Base-by-base conservation (phyloP, 2,113 vertebrate genomes). In the Phoenicopterus ruber region DNA sequence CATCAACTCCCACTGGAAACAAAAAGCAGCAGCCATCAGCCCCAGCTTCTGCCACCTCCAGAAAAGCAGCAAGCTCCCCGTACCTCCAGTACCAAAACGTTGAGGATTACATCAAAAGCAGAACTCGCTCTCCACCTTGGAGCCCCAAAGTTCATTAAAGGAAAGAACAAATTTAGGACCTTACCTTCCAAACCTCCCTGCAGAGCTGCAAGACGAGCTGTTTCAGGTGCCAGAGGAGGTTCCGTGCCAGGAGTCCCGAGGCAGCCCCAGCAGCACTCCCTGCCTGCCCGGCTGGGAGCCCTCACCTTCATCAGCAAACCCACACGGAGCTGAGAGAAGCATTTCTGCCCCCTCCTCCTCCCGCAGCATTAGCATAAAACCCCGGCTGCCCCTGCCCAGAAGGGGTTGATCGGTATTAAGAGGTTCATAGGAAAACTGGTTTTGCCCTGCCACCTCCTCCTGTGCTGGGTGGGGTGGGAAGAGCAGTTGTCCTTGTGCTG, bases 1-100 rank as follows among this genome's bases (percentile, higher is more conserved):
- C 93, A 91, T 88, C 78, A 28, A 28, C 82, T 94, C 93, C 95
- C 87, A 70, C 91, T 85, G 67, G 89, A 80, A 91, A 73, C 73
- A 77, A 73, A 83, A 50, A 42, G 66, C 78, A 93, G 80, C 61
- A 92, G 49, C 69, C 90, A 7, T 2, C 66, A 93, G 70, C 66
- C 15, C 34, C 76, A 94, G 70, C 76, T 73, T 38, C 90, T 79
- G 52, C 78, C 76, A 7, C 78, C 58, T 10, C 78, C 50, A 44
- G 86, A 58, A 54, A 20, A 83, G 70, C 65, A 72, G 47, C 38
- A 10, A 91, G 32, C 25, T 90, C 54, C 54, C 38, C 32, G 9
- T 17, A n/a, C 17, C 34, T 47, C 58, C 91, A 82, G 28, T 13
- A 55, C 74, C 76, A 46, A 38, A 52, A 36, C 7, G 9, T 57